Evolutionary conservation across 2,113 vertebrate genomes (phyloP), one percentile per base, ranked within the genome.

Genomic region (Brachionichthys hirsutus): DNA sequence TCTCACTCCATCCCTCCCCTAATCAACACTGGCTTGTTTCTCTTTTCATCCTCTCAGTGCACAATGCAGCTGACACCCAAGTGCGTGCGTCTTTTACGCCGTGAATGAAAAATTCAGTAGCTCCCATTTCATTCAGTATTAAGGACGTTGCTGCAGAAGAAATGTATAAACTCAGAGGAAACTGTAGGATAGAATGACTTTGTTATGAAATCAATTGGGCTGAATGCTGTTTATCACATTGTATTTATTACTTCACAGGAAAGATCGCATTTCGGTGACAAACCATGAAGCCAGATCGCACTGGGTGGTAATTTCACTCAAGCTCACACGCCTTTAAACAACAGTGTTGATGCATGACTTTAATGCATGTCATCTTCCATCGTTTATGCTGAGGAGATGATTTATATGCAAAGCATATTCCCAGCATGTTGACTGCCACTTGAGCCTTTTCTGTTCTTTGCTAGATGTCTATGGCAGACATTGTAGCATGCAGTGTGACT

Each of bases 1-100:
- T 86, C 86, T 85, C 62, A 38, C 78, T 75, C 71, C 45, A 85
- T 83, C 85, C 69, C 75, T 79, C 45, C 63, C 76, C 70, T 75
- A 82, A 86, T 89, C 81, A 38, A 54, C 56, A 69, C 55, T 10
- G 78, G 80, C 77, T 87, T 88, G 83, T 82, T 85, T 83, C 30
- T 40, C 73, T 77, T 85, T 78, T 75, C 50, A 86, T 85, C 72
- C 75, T 67, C 82, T 80, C 81, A 64, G 46, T n/a, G 57, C 75
- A 76, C 77, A 81, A 75, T 6, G 24, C 81, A 83, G 85, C 78
- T 85, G 81, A 82, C 64, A 44, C 73, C 64, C 69, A 35, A n/a
- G n/a, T n/a, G 50, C 20, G 35, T 66, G 65, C 77, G 66, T 73
- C 60, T 61, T 70, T 84, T 89, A 86, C 61, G 82, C 67, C 43